phyloP scores from a whole-genome alignment of 2,888 invertebrate species.

The Drosophila diplacantha region DNA sequence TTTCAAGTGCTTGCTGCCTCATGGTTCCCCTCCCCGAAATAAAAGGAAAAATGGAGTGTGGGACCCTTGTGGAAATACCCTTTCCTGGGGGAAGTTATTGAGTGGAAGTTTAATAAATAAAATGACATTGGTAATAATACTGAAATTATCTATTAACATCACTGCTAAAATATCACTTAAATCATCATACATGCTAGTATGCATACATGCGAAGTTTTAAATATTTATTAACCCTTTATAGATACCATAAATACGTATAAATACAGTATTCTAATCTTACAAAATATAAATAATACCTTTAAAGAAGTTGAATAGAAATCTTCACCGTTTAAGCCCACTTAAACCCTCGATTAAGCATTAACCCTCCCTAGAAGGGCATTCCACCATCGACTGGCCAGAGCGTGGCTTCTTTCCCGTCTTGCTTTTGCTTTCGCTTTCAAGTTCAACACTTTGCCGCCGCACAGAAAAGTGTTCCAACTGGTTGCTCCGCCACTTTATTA shows the following conservation, averaged over 20 bases:
- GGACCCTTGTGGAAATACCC: not conserved
- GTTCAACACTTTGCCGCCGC: slow-evolving; percentile 66
- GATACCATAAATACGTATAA: no score
- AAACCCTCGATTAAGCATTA: not conserved
- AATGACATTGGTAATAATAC: no score
- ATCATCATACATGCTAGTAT: no score
- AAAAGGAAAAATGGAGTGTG: slow-evolving; percentile 6
- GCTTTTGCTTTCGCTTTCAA: slow-evolving; percentile 70
- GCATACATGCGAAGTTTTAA: no score
- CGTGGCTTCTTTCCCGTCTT: slow-evolving; percentile 19
- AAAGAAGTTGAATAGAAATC: no score
- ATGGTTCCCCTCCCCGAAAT: slow-evolving; percentile 3
- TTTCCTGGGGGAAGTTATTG: not conserved
- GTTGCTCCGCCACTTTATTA: slow-evolving; percentile 70
- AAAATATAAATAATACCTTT: not conserved
- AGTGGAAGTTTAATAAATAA: no score
- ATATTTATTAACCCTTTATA: no score
- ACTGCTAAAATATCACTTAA: no score
- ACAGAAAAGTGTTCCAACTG: slow-evolving; percentile 63
- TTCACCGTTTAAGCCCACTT: no score
- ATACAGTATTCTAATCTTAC: not conserved
- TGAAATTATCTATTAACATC: no score
- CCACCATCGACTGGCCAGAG: slow-evolving; percentile 14
- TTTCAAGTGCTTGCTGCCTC: slow-evolving; percentile 18
- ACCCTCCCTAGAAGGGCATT: slow-evolving; percentile 26